phyloP scores from a whole-genome alignment of 2,113 vertebrate genomes.

The Neodon shergylaensis region DNA sequence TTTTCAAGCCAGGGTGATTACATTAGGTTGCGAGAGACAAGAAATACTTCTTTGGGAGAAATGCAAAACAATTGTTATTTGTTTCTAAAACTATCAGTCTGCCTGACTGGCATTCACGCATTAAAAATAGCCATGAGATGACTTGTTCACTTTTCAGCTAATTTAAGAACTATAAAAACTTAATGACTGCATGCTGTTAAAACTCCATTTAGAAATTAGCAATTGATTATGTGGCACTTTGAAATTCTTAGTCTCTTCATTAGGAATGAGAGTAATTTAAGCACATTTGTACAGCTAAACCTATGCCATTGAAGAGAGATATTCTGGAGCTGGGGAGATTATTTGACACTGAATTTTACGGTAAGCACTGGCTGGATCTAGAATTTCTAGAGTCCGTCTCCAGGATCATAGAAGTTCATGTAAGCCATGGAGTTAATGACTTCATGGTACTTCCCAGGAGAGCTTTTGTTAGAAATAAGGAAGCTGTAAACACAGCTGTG shows the following conservation, averaged over 20 bases:
- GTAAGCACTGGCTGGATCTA: neutral
- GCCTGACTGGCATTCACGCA: constrained; percentile 5
- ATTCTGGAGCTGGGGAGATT: constrained; percentile 15
- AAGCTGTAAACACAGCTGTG: neutral
- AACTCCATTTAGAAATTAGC: constrained; percentile 64
- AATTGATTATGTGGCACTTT: constrained; percentile 66
- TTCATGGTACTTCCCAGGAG: neutral
- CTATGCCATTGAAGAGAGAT: neutral
- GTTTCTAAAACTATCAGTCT: constrained; percentile 52
- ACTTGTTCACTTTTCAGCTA: constrained; percentile 63
- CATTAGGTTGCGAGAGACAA: neutral
- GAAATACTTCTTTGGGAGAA: constrained; percentile 25
- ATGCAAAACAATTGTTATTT: constrained; percentile 22
- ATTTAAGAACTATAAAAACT: constrained; percentile 68
- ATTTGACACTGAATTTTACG: neutral
- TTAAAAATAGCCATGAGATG: constrained; percentile 30
- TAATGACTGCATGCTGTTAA: constrained; percentile 59
- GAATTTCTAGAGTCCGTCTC: neutral
- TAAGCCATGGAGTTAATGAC: neutral
- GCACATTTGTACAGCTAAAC: constrained; percentile 48
- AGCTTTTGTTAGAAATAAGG: constrained; percentile 45
- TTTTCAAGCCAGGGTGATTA: constrained; percentile 17
- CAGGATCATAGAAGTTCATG: constrained; percentile 14
- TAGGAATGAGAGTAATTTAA: constrained; percentile 62
- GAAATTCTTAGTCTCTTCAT: constrained; percentile 67